Base-by-base conservation (phyloP, 2,888 invertebrate species). In the Gandaritis pyraliata region DNA sequence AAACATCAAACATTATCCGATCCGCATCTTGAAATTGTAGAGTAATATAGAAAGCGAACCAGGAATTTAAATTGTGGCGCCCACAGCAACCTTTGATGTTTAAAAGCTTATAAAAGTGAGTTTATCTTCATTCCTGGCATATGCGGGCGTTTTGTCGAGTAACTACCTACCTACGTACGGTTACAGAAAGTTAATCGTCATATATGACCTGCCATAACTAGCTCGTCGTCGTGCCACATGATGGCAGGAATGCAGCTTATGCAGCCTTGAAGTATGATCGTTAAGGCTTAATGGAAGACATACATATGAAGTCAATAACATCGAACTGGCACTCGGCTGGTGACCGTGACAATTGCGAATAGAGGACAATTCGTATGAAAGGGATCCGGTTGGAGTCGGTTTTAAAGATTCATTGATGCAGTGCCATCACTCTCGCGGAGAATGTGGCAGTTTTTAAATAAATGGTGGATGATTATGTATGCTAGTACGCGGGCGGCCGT, bases 401-500 rank as follows among this genome's bases (percentile, higher is more conserved):
- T 80, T 80, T 78, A 77, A 77, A 74, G 74, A 77, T 75, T 81
- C 75, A 76, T 80, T 82, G 81, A 79, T 75, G 77, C 75, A 76
- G 72, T 16, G 51, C 76, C 59, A 68, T 71, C 67, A 64, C 54
- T 81, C 76, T 79, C 75, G 75, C 65, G 64, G 79, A 74, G 85
- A 87, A 85, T 87, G 85, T 85, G 77, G 80, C 78, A 76, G 82
- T 85, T 87, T 88, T 86, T 80, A 81, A 85, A 86, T 85, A 81
- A 82, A 79, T 73, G 75, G 75, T 72, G 68, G 72, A 71, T 80
- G 78, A 89, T 91, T 90, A 91, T 89, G 86, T 83, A 89, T 86
- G 86, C 87, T 81, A 75, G 84, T 78, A 80, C 81, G 81, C 85
- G 77, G 83, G 86, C 87, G 87, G 86, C 85, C 84, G 82, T 89